Evolutionary conservation across 30 jellyfish, hydroid and myxozoan species (phyloP), one percentile per base, ranked within the genome.

Genomic region (Turritopsis dohrnii): DNA sequence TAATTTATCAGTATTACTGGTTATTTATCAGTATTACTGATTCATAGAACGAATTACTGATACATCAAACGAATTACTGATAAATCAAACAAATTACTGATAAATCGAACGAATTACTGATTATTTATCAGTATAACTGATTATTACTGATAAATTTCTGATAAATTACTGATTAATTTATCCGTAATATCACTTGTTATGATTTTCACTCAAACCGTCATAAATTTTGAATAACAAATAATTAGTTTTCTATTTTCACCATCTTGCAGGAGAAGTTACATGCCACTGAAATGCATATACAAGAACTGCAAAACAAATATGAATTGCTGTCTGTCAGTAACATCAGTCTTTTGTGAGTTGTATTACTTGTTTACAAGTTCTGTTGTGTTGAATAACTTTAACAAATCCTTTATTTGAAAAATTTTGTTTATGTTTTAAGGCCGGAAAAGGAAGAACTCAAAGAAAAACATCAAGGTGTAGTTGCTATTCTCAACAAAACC

Each of bases 401-500:
- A n/a, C n/a, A 23, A 75, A 26, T 31, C 25, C 9, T 26, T 75
- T 28, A 26, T 75, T 7, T 13, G 13, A 18, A 1, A 26, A 26
- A 75, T 29, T 21, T 75, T 75, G 17, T 75, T n/a, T n/a, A 26
- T 26, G 41, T 82, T 28, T 24, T 73, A 18, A 89, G 96, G 80
- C 96, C 96, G 16, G 86, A 82, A 69, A 81, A 86, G 31, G 91
- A 84, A 69, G 81, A 85, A 52, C 82, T 84, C 30, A 80, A 30
- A 27, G 41, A 77, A 17, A 79, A 89, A 71, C 89, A 89, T 75
- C 86, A 81, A 20, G 69, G 66, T 28, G 82, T 85, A 76, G 87
- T 89, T 25, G 90, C 90, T 23, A 72, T 80, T 41, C 74, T 89
- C 22, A 89, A 89, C 74, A 93, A 89, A 81, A 85, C 93, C 3